These are phyloP conservation scores for Babyrousa celebensis DNA, from an alignment of 2,797 vertebrate genomes.

Conservation along the genomic window DNA sequence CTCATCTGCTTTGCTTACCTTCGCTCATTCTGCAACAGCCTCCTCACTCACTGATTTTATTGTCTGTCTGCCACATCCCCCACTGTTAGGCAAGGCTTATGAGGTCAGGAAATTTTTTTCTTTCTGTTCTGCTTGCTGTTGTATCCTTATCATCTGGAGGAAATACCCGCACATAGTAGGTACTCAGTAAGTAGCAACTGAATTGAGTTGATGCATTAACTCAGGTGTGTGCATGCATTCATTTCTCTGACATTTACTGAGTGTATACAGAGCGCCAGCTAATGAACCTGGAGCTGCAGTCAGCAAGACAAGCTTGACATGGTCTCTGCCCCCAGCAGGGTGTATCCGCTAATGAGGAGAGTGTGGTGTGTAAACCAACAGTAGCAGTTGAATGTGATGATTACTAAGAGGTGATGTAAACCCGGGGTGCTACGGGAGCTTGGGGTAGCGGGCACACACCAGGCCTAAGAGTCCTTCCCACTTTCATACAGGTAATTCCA, in stretches of 20 bases:
- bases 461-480: background rate
- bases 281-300: background rate
- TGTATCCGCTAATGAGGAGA: background rate
- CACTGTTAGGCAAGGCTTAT: background rate
- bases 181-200: background rate
- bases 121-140: background rate
- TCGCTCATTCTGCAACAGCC: fast-evolving
- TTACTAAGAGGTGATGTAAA: background rate
- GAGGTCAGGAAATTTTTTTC: background rate
- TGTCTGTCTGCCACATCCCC: background rate
- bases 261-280: background rate
- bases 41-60: background rate
- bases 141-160: background rate
- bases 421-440: background rate
- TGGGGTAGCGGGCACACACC: background rate
- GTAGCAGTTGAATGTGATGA: background rate
- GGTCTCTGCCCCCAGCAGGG: background rate
- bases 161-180: background rate
- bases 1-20: background rate
- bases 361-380: background rate
- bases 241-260: background rate
- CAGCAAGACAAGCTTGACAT: background rate
- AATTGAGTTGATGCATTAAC: background rate
- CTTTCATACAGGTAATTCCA: background rate
- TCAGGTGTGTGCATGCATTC: background rate